Base-by-base conservation (phyloP, 2,113 vertebrate species). In the Tretioscincus oriximinensis region DNA sequence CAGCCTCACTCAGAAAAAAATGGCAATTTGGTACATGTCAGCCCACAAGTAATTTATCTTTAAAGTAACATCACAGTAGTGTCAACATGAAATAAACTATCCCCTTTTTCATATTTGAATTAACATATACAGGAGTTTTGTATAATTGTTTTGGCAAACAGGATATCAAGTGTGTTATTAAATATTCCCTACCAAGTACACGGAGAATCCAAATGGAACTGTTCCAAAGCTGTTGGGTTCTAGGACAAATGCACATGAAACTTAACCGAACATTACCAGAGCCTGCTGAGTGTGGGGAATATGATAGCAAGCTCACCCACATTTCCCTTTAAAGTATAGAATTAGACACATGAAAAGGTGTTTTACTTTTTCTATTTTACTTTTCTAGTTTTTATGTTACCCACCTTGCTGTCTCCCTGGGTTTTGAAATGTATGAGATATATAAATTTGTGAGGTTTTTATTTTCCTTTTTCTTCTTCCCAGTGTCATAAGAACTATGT, bases 181-280 rank as follows among this genome's bases (percentile, higher is more conserved):
- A 80, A 85, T 88, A 77, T 72, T 60, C 22, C 66, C 47, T 73
- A 31, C 51, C 77, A 78, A 41, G 21, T 76, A 83, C 76, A 81
- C 10, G 76, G 69, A 81, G 71, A 82, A 85, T 70, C 75, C 51
- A 75, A 84, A 86, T 54, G 41, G n/a, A 21, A 65, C 47, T 35
- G 4, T 82, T 49, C 81, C 82, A 41, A 73, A 73, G 81, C 61
- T 49, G 26, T 54, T 45, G 28, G 12, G 1, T 67, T 41, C 16
- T 69, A 24, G 26, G 60, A 74, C 24, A 83, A 65, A 83, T 7
- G 9, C 20, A 79, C 3, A 61, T 64, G 68, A 49, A 41, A 69
- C 85, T 84, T 77, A 65, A 67, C 51, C 81, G 80, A 49, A 45
- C 76, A 45, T 31, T 31, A 69, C 65, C 65, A 73, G 49, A 83